Evolutionary conservation across 2,888 invertebrate species (phyloP).

Genomic region (Globia sparganii): DNA sequence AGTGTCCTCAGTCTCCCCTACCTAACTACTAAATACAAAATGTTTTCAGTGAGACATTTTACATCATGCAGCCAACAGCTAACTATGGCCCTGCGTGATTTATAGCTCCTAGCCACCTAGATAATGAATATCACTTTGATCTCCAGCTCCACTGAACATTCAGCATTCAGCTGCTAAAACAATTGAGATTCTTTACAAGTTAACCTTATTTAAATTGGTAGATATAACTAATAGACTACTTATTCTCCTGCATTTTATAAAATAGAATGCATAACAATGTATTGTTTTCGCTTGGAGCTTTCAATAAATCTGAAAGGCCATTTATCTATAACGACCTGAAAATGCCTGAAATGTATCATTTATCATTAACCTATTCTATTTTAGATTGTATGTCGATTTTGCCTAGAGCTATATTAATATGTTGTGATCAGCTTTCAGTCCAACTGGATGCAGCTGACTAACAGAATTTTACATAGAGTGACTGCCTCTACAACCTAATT

Average conservation of each 20-base stretch:
- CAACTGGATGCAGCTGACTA: background rate
- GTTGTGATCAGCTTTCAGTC: background rate
- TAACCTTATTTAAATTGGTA: constrained; percentile 24
- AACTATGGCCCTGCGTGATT: constrained; percentile 9
- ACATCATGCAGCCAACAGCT: constrained; percentile 3
- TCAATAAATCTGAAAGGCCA: constrained; percentile 18
- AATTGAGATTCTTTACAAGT: constrained; percentile 12
- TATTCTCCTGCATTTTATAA: constrained; percentile 3
- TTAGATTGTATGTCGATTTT: background rate
- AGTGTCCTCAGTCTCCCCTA: too few species aligned
- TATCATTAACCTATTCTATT: constrained; percentile 19
- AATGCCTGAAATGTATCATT: constrained; percentile 22
- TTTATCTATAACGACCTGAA: constrained; percentile 29
- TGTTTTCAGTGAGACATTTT: constrained; percentile 9
- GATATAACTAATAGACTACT: constrained; percentile 2
- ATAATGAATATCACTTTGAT: constrained; percentile 20
- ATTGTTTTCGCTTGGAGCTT: constrained; percentile 29
- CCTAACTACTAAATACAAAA: background rate
- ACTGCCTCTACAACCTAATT: background rate
- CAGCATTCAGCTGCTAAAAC: constrained; percentile 5
- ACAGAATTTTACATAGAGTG: background rate
- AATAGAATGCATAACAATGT: constrained; percentile 2
- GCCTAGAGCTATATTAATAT: background rate
- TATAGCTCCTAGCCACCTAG: background rate
- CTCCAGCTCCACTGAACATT: constrained; percentile 3